Conservation (phyloP, 2,888 invertebrate species). For the Herminia tarsipennalis region DNA sequence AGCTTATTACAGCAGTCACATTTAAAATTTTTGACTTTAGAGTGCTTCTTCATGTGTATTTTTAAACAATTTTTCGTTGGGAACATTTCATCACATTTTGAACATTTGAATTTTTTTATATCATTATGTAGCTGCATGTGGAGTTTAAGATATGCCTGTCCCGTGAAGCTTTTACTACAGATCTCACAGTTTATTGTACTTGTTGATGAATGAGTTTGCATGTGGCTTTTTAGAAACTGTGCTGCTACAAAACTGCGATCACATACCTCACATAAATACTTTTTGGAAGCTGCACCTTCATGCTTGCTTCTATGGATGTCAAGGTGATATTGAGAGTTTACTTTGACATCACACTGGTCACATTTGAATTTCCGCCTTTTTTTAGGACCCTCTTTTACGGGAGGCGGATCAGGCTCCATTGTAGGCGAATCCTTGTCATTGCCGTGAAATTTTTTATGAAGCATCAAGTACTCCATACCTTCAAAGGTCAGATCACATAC, state of each 20-base stretch:
- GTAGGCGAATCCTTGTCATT: conserved; percentile 73
- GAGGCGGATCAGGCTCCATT: conserved; percentile 63
- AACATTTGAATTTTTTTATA: conserved; percentile 80
- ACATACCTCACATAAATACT: conserved; percentile 76
- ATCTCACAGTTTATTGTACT: conserved; percentile 81
- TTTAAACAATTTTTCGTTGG: conserved; percentile 80
- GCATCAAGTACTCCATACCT: conserved; percentile 74
- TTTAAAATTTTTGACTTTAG: conserved; percentile 81
- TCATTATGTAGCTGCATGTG: conserved; percentile 82
- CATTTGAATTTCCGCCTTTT: conserved; percentile 79
- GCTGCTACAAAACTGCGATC: conserved; percentile 80
- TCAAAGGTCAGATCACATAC: conserved; percentile 79
- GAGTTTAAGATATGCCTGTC: conserved; percentile 78
- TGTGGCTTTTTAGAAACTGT: conserved; percentile 79
- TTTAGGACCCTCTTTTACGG: conserved; percentile 67
- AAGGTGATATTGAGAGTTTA: conserved; percentile 79
- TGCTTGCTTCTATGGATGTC: conserved; percentile 81
- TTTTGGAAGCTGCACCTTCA: conserved; percentile 73
- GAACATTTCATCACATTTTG: conserved; percentile 80
- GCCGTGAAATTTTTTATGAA: conserved; percentile 80
- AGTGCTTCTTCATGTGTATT: conserved; percentile 81
- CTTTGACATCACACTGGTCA: conserved; percentile 80
- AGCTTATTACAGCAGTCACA: conserved; percentile 77
- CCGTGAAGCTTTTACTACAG: conserved; percentile 76
- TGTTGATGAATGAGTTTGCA: conserved; percentile 76